Evolutionary conservation across 2,888 invertebrate species (phyloP).

Genomic region (Melieria omissa): DNA sequence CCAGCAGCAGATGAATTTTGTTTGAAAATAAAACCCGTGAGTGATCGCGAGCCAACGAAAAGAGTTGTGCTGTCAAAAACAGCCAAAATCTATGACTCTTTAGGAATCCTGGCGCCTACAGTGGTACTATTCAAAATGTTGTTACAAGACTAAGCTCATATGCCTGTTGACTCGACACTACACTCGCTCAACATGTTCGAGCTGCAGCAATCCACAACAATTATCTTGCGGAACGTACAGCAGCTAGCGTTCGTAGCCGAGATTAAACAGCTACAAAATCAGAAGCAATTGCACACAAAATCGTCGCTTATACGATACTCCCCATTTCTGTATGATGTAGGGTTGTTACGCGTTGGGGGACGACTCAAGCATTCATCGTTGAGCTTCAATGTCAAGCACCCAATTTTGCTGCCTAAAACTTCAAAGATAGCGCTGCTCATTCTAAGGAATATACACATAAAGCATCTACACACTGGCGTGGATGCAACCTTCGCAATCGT

Average conservation of each 20-base stretch:
- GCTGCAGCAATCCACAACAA: too few species aligned
- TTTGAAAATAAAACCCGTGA: constrained; percentile 6
- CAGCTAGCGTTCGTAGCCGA: too few species aligned
- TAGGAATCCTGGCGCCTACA: constrained; percentile 11
- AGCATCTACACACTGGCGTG: constrained; percentile 9
- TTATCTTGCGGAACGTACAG: too few species aligned
- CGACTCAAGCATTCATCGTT: constrained; percentile 30
- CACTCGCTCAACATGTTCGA: too few species aligned
- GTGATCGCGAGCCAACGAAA: constrained; percentile 10
- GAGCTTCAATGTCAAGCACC: constrained; percentile 29
- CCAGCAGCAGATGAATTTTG: constrained; percentile 23
- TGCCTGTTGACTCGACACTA: too few species aligned
- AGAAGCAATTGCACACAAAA: too few species aligned
- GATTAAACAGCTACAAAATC: too few species aligned
- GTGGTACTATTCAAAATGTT: constrained; percentile 8
- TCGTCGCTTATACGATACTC: too few species aligned
- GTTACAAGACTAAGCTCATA: constrained; percentile 16
- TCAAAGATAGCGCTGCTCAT: constrained; percentile 1
- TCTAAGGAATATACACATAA: constrained; percentile 6
- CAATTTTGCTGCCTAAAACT: constrained; percentile 20
- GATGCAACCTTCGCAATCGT: neutral
- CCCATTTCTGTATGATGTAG: constrained; percentile 30
- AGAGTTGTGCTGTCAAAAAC: constrained; percentile 15
- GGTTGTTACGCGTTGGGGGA: constrained; percentile 28
- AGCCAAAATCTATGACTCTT: constrained; percentile 16